These are phyloP conservation scores for Tamandua tetradactyla DNA, from an alignment of 2,797 vertebrate species.

Conservation along the genomic window DNA sequence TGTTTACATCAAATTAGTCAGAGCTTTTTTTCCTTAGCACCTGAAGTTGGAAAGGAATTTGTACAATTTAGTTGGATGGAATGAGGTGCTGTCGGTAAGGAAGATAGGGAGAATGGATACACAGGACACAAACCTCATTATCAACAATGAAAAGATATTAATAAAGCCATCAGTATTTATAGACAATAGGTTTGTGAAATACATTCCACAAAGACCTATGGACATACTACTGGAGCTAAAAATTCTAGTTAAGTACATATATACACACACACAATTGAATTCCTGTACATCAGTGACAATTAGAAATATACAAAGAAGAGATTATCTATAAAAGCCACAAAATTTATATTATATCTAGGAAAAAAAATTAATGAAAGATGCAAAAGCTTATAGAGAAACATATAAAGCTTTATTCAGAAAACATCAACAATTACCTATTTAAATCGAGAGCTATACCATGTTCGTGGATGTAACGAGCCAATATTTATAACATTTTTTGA, in stretches of 20 bases:
- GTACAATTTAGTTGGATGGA: background rate
- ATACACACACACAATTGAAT: background rate
- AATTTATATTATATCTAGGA: background rate
- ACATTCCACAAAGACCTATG: background rate
- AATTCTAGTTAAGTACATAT: background rate
- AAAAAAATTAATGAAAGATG: background rate
- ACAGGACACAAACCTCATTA: background rate
- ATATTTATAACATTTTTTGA: background rate
- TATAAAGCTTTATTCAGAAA: background rate
- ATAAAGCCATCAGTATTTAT: background rate
- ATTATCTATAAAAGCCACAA: background rate
- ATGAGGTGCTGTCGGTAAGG: background rate
- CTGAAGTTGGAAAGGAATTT: background rate
- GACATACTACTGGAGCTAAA: slow-evolving; percentile 27
- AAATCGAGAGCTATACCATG: background rate
- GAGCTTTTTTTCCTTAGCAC: background rate
- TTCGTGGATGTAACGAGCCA: background rate
- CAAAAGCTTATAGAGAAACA: background rate
- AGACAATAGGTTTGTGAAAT: background rate
- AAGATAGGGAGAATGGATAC: background rate
- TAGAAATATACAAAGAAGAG: background rate
- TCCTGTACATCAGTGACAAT: background rate
- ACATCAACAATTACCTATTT: background rate
- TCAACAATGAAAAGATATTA: background rate
- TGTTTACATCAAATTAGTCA: background rate